Evolutionary conservation across 2,797 vertebrate genomes (phyloP), one percentile per base, ranked within the genome.

Genomic region (Sebastes wilsoni): DNA sequence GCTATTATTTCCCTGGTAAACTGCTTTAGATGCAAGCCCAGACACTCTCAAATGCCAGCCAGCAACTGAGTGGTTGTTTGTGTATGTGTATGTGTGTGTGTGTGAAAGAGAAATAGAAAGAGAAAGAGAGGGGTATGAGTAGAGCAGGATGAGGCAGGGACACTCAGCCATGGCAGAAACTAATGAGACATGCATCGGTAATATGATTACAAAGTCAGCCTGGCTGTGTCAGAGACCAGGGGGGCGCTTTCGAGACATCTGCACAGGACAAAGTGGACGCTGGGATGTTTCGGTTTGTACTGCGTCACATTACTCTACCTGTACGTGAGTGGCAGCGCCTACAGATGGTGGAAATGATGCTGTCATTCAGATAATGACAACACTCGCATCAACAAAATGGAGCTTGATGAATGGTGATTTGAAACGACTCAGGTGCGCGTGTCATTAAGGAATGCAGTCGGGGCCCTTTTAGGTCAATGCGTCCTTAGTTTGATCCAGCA

Each of bases 201-300:
- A 95, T 94, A 94, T 93, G 93, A 94, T 95, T 94, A 94, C 91
- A 89, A 89, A 94, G 90, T 93, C 91, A 81, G 84, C 58, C 83
- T 80, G 89, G 66, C 79, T 83, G 59, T 90, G 88, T 90, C 91
- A 85, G 64, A 67, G 90, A 91, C 77, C 72, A 73, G 83, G 66
- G 27, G 49, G 78, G 25, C 25, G 36, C 83, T 70, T 76, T 65
- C 3, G 77, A 77, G 86, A 88, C 88, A 86, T 89, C 85, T 85
- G 87, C 77, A 58, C 64, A 27, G 65, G 79, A 87, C 81, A 86
- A 79, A 80, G 76, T 87, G 84, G 81, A 87, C 76, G 66, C 16
- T 8, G 25, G 64, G 62, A 66, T 55, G 58, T 74, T 74, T 81
- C 55, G 46, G 34, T 49, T 54, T 76, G 62, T 27, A 32, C 61